A percentile compares a stretch with the other conserved stretches of the same genome.
phyloP scores from a whole-genome alignment of 2,113 vertebrate genomes.

The Amblyornis subalaris region DNA sequence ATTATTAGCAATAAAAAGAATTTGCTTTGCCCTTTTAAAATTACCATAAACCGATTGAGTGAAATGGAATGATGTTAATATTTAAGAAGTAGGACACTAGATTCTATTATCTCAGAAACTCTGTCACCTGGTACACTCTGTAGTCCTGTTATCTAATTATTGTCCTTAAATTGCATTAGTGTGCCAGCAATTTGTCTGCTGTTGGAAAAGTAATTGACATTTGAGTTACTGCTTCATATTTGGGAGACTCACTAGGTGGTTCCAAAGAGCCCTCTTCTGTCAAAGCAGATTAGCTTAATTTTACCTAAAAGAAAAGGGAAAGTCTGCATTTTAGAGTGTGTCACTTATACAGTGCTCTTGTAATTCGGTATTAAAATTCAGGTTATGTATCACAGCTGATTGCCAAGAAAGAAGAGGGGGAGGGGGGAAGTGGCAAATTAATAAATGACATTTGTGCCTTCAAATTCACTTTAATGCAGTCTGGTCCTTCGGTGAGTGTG shows the following conservation, averaged over 20 bases:
- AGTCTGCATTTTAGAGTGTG: conserved; percentile 3
- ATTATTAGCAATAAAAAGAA: conserved; percentile 82
- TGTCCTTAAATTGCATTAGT: conserved; percentile 78
- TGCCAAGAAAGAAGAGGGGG: conserved; percentile 29
- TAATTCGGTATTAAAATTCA: conserved; percentile 68
- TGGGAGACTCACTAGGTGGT: conserved; percentile 67
- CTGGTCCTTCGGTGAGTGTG: neutral
- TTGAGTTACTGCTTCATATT: conserved; percentile 76
- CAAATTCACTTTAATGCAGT: conserved; percentile 31
- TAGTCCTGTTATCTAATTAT: conserved; percentile 82
- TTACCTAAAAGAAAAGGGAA: conserved; percentile 47
- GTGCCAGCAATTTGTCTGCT: conserved; percentile 77
- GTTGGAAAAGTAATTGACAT: conserved; percentile 79
- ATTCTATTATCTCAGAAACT: conserved; percentile 80
- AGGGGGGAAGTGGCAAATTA: conserved; percentile 38
- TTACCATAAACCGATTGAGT: conserved; percentile 79
- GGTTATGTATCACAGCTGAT: conserved; percentile 54
- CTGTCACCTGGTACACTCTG: conserved; percentile 79
- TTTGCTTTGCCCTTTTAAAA: conserved; percentile 80
- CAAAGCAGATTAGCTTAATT: conserved; percentile 71
- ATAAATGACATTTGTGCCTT: conserved; percentile 60
- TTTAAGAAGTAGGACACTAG: conserved; percentile 79
- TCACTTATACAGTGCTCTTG: neutral
- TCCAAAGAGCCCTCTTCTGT: conserved; percentile 70
- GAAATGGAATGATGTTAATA: conserved; percentile 80